A percentile compares a stretch with the other conserved stretches of the same genome.
These are phyloP conservation scores for Caenorhabditis sp. DNA, from an alignment of 2,888 invertebrate genomes.

Conservation along the genomic window DNA sequence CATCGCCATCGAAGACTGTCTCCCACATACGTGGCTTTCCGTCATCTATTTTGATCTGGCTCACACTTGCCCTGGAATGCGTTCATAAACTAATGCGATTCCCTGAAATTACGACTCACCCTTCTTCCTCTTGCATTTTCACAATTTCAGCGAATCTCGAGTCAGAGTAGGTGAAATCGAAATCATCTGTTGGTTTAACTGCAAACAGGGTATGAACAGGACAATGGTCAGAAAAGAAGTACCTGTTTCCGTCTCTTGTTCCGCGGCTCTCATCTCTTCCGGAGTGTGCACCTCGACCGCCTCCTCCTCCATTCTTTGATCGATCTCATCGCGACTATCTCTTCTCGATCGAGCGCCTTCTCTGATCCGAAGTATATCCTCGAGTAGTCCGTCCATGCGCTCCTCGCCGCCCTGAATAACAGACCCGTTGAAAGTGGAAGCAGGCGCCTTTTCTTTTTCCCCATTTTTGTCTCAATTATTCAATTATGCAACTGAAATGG, in stretches of 20 bases:
- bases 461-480: slow-evolving; percentile 53
- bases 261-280: slow-evolving; percentile 19
- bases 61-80: slow-evolving; percentile 14
- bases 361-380: slow-evolving; percentile 58
- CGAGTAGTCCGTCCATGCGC: slow-evolving; percentile 53
- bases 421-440: slow-evolving; percentile 11
- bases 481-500: slow-evolving; percentile 34
- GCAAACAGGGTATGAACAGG: too few species aligned
- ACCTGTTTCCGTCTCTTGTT: not conserved
- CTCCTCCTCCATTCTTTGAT: slow-evolving; percentile 35
- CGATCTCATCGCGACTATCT: slow-evolving; percentile 54
- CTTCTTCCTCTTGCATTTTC: slow-evolving; percentile 52
- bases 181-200: slow-evolving; percentile 42
- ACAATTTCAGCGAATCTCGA: slow-evolving; percentile 61
- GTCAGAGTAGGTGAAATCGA: slow-evolving; percentile 66
- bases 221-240: not conserved
- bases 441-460: slow-evolving; percentile 3
- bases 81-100: not conserved
- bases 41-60: slow-evolving; percentile 11
- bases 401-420: slow-evolving; percentile 38
- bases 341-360: slow-evolving; percentile 63
- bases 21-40: slow-evolving; percentile 75
- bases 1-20: slow-evolving; percentile 77
- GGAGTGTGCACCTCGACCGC: slow-evolving; percentile 41
- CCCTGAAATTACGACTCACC: too few species aligned